phyloP scores from a whole-genome alignment of 2,113 vertebrate genomes.

The Arvicanthis niloticus region DNA sequence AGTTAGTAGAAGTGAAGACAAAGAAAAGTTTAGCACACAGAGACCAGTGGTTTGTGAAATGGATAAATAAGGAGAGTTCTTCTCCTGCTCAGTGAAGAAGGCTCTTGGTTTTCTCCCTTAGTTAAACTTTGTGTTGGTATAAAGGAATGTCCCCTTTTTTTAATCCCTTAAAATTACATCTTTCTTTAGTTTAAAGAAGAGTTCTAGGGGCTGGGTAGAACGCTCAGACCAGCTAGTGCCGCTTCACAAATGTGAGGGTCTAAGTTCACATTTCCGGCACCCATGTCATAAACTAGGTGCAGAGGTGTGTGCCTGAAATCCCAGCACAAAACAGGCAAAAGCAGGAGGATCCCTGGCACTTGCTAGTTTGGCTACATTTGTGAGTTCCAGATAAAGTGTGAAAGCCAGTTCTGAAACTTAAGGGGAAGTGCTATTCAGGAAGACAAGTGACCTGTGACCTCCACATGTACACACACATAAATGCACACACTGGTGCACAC shows the following conservation, averaged over 20 bases:
- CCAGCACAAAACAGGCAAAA: not conserved
- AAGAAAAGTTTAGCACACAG: conserved; percentile 27
- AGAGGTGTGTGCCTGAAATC: not conserved
- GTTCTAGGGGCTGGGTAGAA: not conserved
- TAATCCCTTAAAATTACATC: not conserved
- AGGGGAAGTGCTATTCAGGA: not conserved
- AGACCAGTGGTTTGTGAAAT: not conserved
- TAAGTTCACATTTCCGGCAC: not conserved
- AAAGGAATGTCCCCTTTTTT: not conserved
- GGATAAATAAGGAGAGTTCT: not conserved
- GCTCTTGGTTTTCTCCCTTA: not conserved
- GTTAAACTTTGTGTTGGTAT: not conserved
- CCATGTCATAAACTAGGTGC: not conserved
- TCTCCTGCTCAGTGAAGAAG: not conserved
- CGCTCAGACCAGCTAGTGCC: not conserved
- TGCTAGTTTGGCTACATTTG: too few species aligned
- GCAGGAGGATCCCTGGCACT: too few species aligned
- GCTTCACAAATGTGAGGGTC: too few species aligned
- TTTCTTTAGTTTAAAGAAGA: not conserved
- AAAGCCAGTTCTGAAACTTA: too few species aligned
- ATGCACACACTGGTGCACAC: too few species aligned
- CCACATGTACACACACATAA: too few species aligned
- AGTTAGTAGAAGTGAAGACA: not conserved
- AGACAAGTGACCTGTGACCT: not conserved
- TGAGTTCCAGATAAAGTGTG: not conserved